Base-by-base conservation (phyloP, 2,797 vertebrate species). In the Poecilia picta region DNA sequence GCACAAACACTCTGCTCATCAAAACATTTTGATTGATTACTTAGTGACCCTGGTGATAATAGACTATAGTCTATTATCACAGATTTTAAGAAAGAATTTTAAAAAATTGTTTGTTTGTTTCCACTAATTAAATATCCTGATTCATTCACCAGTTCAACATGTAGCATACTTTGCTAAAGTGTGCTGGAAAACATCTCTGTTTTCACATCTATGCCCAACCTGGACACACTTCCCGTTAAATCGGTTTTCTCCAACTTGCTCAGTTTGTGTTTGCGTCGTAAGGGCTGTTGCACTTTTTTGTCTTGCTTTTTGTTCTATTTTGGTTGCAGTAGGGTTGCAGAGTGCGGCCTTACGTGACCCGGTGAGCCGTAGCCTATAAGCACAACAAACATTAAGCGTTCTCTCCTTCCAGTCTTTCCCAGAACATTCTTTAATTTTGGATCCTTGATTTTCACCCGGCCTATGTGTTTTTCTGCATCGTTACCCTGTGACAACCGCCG, bases 401-500 rank as follows among this genome's bases (percentile, higher is more conserved):
- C 1, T 20, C 23, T 74, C 77, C 78, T 33, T 59, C 18, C 23
- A 43, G 71, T 80, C 39, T 72, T 57, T 77, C 76, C 39, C 80
- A 36, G 28, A 33, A 13, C 39, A 49, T 70, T 75, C 51, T 82
- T 80, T 84, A 51, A 49, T 85, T 90, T 85, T 85, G 81, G 75
- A 76, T 83, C 64, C 41, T 4, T 71, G 64, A 75, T 73, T 80
- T 85, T 73, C 72, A 62, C 59, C 81, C 64, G 73, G 68, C 20
- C 73, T 2, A 46, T 57, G 59, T 85, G 79, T 87, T 78, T 66
- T 88, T 83, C 76, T 75, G 71, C 91, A 76, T 88, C 81, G 59
- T 84, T 88, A 83, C 85, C 79, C 83, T 71, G 87, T 89, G 87
- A 90, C 84, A 81, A 83, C 84, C 84, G 68, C 86, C 88, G 77